Evolutionary conservation across 2,888 invertebrate genomes (phyloP), one percentile per base, ranked within the genome.

Genomic region (Gastracanthus pulcherrimus): DNA sequence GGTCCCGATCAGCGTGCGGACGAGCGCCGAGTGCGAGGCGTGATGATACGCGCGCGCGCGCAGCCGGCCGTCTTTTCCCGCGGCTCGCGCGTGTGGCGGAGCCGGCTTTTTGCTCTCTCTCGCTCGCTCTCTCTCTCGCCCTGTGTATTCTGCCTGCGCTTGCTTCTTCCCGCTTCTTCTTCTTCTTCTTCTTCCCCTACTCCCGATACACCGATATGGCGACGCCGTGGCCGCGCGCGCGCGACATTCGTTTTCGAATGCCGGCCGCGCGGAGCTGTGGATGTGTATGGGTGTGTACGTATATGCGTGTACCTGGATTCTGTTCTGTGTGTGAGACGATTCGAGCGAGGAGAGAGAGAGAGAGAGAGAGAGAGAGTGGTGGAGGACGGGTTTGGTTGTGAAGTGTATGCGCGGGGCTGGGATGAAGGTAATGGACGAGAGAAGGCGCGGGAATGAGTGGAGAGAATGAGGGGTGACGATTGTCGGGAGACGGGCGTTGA

Each of bases 41-140:
- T n/a, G 16, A 16, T n/a, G 16, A 16, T n/a, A 45, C n/a, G 45
- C 9, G 45, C 41, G 41, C 41, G 7, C 41, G 11, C 41, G 41
- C 41, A 34, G 45, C 26, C 58, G 36, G 34, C 23, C 62, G 62
- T 31, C 23, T 60, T 41, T 60, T 72, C 5, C 41, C 19, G 23
- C 13, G 19, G n/a, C 13, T 31, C 60, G 19, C 60, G 19, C 31
- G 45, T 19, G 26, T 45, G 45, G 16, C 36, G 11, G 26, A 23
- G 64, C 76, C 76, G 66, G 67, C 76, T 67, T 67, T 58, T 58
- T 48, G 36, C 36, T 48, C 69, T 31, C 23, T 11, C 16, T 26
- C 58, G 58, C 29, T 26, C 16, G 23, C 41, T 13, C 36, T 19
- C 13, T 3, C 64, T 38, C 38, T 13, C 36, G 38, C 6, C 6